phyloP scores from a whole-genome alignment of 2,888 invertebrate genomes.

The Entomobrya multifasciata region DNA sequence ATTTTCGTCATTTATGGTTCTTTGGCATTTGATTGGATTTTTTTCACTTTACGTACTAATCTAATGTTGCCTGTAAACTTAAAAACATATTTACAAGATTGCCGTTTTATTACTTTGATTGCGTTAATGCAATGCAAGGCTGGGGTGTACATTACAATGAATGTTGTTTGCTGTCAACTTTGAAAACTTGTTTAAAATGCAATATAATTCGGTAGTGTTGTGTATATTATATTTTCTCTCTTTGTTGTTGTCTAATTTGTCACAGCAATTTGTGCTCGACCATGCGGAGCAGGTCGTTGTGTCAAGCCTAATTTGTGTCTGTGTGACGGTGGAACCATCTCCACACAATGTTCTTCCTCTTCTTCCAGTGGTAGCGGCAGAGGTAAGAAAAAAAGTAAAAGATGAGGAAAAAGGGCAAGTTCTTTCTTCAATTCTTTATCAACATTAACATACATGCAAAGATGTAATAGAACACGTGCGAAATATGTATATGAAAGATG shows the following conservation, averaged over 20 bases:
- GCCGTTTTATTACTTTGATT: conserved; percentile 7
- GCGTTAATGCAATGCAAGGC: not conserved
- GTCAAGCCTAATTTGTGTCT: conserved; percentile 91
- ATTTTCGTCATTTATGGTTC: no score
- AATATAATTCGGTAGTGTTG: conserved; percentile 26
- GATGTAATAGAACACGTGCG: conserved; percentile 28
- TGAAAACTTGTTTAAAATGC: conserved; percentile 68
- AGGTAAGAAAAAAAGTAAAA: conserved; percentile 44
- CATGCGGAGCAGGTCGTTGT: conserved; percentile 89
- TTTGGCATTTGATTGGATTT: no score
- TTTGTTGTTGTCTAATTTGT: conserved; percentile 68
- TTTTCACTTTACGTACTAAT: no score
- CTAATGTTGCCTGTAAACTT: no score
- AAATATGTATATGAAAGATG: no score
- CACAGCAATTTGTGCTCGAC: conserved; percentile 87
- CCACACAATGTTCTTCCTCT: conserved; percentile 83
- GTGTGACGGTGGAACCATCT: conserved; percentile 87
- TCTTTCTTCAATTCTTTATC: not conserved
- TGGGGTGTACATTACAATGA: not conserved
- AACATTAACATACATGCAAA: conserved; percentile 8
- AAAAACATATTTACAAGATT: no score
- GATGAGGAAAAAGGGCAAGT: not conserved
- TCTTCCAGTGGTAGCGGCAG: conserved; percentile 53
- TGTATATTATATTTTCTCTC: not conserved
- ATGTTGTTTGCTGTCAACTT: conserved; percentile 45